Evolutionary conservation across 2,113 vertebrate genomes (phyloP), one percentile per base, ranked within the genome.

Genomic region (Scatophagus argus): DNA sequence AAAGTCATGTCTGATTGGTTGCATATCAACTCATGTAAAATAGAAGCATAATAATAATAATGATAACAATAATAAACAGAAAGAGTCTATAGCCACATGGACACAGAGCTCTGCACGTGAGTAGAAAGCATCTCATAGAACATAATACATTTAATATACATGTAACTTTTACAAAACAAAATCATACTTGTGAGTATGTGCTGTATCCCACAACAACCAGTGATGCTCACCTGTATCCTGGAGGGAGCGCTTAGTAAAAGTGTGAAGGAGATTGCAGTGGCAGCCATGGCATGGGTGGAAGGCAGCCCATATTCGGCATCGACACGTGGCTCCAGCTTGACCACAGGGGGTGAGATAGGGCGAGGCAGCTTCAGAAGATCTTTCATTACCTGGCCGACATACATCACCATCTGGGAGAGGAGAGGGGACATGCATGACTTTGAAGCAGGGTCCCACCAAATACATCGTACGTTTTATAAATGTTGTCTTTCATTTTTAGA

Each of bases 271-370:
- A 99, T 98, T 82, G 96, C 89, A 0, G 96, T 98, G 51, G 98
- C 96, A 0, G 97, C 97, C 96, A 99, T 99, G 90, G 97, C 96
- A 0, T 99, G 98, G 23, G 98, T 99, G 62, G 98, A 99, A 0
- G 98, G 98, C 91, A 99, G 96, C 17, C 98, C 98, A 0, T 97
- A 99, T 61, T 99, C 98, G 0, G 95, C 96, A 0, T 94, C 92
- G 0, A 96, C 89, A 14, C 96, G 96, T 0, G 74, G 89, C 85
- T 99, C 98, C 83, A 99, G 95, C 86, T 96, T 97, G 54, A 99
- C 96, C 0, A 99, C 98, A 0, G 97, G 97, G 14, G 98, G 98
- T 0, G 96, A 96, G 23, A 67, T 71, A 21, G 98, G 97, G 6
- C 98, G 96, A 3, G 97, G 97, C 94, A 97, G 95, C 93, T 98